These are phyloP conservation scores for Chaitophorus viminalis DNA, from an alignment of 2,888 invertebrate species.

Conservation along the genomic window DNA sequence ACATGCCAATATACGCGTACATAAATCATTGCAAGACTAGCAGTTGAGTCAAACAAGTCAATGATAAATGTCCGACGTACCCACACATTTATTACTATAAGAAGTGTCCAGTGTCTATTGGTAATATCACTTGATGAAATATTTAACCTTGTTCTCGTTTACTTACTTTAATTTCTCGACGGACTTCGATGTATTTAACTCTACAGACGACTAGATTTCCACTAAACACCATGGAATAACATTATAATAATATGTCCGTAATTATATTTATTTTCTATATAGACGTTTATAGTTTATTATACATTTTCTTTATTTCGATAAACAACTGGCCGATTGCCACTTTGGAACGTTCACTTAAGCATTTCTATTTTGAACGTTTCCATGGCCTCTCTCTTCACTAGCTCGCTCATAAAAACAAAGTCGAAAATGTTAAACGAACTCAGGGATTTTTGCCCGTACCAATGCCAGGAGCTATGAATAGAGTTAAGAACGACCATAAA, in stretches of 20 bases:
- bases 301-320: constrained; percentile 24
- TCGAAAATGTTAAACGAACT: constrained; percentile 46
- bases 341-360: constrained; percentile 28
- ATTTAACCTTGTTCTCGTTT: too few relatives aligned
- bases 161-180: too few relatives aligned
- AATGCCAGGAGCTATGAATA: constrained; percentile 45
- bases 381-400: constrained; percentile 20
- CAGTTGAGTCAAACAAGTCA: too few relatives aligned
- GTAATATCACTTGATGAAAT: too few relatives aligned
- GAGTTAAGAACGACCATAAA: constrained; percentile 7
- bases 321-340: constrained; percentile 44
- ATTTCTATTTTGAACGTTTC: constrained; percentile 56
- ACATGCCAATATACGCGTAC: too few relatives aligned
- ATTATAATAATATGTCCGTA: too few relatives aligned
- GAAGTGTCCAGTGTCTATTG: too few relatives aligned
- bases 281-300: constrained; percentile 25
- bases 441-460: constrained; percentile 25
- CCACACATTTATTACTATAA: too few relatives aligned
- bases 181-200: too few relatives aligned
- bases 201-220: not conserved
- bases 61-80: too few relatives aligned
- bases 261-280: not conserved
- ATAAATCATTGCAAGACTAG: too few relatives aligned
- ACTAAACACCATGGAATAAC: too few relatives aligned
- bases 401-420: constrained; percentile 39